These are phyloP conservation scores for Argopecten irradians DNA, from an alignment of 1,140 invertebrate species.

Conservation along the genomic window DNA sequence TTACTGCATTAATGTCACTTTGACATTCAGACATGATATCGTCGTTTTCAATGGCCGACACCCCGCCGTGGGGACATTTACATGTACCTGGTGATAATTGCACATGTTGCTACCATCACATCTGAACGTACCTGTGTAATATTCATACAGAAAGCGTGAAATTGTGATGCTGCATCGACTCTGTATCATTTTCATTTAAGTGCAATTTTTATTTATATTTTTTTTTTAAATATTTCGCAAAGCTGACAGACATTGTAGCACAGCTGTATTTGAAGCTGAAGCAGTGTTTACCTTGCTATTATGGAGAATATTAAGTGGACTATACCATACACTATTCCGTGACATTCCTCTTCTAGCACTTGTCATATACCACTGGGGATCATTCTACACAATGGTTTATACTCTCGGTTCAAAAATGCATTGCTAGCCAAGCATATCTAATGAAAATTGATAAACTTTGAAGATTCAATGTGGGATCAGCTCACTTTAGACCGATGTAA, in stretches of 20 bases:
- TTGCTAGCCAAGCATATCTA: neutral
- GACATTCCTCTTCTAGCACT: neutral
- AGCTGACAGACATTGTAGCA: neutral
- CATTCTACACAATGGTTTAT: neutral
- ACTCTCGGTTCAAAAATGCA: neutral
- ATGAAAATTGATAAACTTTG: constrained; percentile 19
- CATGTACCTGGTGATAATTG: neutral
- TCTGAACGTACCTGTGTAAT: neutral
- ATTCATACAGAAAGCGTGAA: neutral
- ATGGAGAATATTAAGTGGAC: neutral
- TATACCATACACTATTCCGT: neutral
- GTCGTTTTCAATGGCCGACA: neutral
- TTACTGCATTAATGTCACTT: neutral
- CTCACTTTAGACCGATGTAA: neutral
- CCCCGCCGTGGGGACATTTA: neutral
- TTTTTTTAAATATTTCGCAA: no score
- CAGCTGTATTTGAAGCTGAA: neutral
- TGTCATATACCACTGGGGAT: neutral
- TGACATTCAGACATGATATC: constrained; percentile 15
- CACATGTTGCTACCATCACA: neutral
- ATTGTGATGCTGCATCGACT: neutral
- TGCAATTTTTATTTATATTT: no score
- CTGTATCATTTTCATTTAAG: neutral
- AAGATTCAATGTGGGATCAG: neutral
- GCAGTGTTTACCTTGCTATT: neutral